phyloP scores from a whole-genome alignment of 2,888 invertebrate species.

The Cheilosia soror region DNA sequence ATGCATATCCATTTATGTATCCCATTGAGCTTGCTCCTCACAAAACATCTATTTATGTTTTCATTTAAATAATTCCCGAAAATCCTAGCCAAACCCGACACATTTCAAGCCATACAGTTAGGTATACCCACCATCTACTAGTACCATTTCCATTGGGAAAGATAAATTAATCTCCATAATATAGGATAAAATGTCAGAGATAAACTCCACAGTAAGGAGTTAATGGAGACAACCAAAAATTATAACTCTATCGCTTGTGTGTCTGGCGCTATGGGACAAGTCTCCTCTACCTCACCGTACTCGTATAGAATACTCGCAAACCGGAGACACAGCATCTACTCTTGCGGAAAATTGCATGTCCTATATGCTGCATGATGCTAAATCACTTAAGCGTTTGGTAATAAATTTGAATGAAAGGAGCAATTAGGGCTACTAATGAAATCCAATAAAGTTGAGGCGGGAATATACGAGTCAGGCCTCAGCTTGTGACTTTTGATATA shows the following conservation, averaged over 20 bases:
- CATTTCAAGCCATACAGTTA: too few relatives aligned
- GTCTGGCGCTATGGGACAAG: constrained; percentile 13
- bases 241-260: constrained; percentile 66
- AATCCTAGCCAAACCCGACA: too few relatives aligned
- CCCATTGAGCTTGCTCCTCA: too few relatives aligned
- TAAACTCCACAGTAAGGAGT: constrained; percentile 60
- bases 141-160: background rate
- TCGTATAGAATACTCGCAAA: background rate
- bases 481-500: constrained; percentile 55
- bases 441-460: constrained; percentile 68
- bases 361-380: constrained; percentile 38
- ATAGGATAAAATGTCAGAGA: constrained; percentile 59
- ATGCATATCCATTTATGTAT: too few relatives aligned
- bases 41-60: too few relatives aligned
- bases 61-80: too few relatives aligned
- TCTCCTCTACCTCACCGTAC: background rate
- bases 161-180: constrained; percentile 59
- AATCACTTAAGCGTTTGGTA: constrained; percentile 73
- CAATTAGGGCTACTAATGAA: constrained; percentile 73
- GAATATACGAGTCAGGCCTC: constrained; percentile 39
- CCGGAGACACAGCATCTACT: constrained; percentile 32
- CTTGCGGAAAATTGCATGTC: constrained; percentile 71
- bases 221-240: constrained; percentile 70
- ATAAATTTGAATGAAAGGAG: constrained; percentile 74
- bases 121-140: background rate